Evolutionary conservation across 2,888 invertebrate species (phyloP), one percentile per base, ranked within the genome.

Genomic region (Yponomeuta evonymella): DNA sequence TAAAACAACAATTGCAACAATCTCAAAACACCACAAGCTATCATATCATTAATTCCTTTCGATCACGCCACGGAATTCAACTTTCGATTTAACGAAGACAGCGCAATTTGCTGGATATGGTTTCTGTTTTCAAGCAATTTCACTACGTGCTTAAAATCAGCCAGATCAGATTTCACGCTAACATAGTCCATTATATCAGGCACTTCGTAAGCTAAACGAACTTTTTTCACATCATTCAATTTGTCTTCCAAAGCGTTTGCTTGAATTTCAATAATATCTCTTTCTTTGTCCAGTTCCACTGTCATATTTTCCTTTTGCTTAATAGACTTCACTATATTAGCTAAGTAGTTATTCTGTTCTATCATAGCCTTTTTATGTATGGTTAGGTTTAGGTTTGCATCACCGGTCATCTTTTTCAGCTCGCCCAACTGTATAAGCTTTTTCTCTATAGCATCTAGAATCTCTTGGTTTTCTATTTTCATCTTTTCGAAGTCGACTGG

Each of bases 401-500:
- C 89, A 11, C 94, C 94, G 0, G 93, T 93, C 84, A 94, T 90
- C 77, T 88, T 93, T 75, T 95, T 95, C 72, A 94, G 75, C 69
- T 94, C 93, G 0, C 84, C 81, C 5, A 95, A 75, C 74, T 94
- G 92, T 11, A 79, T 77, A 64, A 92, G 82, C 75, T 94, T 94
- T 58, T 92, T 87, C 0, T 94, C 94, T 67, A 95, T 94, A 5
- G 87, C 79, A 71, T 85, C 82, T 11, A 85, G 70, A 70, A 92
- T 90, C 76, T 93, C 91, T 3, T 88, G 76, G 76, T 95, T 95
- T 75, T 94, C 94, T 48, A 95, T 95, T 75, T 89, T 88, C 3
- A 95, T 76, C 77, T 94, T 94, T 48, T 95, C 94, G 74, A 95
- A 95, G 79, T 95, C 95, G 0, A 95, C 93, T 0, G 93, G 91